phyloP scores from a whole-genome alignment of 2,797 vertebrate species.

The Anguilla megastoma region DNA sequence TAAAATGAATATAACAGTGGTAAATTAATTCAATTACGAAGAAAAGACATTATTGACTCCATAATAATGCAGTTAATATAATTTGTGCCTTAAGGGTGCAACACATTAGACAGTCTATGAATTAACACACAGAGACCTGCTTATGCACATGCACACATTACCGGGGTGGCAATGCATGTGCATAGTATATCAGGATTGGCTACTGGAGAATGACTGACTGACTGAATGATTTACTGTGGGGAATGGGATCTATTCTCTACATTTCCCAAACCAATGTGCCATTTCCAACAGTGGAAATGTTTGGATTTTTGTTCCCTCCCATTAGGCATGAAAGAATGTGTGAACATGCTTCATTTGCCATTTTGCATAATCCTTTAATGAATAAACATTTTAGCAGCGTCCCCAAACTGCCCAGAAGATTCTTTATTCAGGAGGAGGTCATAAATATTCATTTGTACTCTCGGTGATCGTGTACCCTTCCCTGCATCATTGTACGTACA shows the following conservation, averaged over 20 bases:
- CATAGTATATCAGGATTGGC: slow-evolving; percentile 36
- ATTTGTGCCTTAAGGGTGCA: not conserved
- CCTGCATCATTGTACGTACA: slow-evolving; percentile 22
- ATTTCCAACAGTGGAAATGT: slow-evolving; percentile 40
- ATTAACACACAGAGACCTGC: not conserved
- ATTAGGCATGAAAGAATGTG: slow-evolving; percentile 54
- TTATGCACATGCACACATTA: slow-evolving; percentile 2
- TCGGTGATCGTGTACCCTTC: slow-evolving; percentile 38
- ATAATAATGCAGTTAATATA: not conserved
- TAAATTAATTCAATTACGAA: not conserved
- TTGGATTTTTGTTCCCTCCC: slow-evolving; percentile 50
- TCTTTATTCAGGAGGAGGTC: slow-evolving; percentile 49
- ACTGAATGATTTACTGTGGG: slow-evolving; percentile 35
- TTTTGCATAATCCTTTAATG: slow-evolving; percentile 64
- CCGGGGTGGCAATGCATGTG: slow-evolving; percentile 28
- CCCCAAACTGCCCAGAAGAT: slow-evolving; percentile 48
- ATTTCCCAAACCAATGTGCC: slow-evolving; percentile 44
- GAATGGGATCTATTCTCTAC: slow-evolving; percentile 40
- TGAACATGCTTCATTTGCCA: slow-evolving; percentile 51
- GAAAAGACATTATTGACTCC: not conserved
- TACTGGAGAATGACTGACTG: slow-evolving; percentile 13
- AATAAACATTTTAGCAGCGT: slow-evolving; percentile 59
- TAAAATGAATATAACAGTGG: not conserved
- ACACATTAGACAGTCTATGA: not conserved
- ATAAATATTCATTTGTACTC: slow-evolving; percentile 60